phyloP scores from a whole-genome alignment of 2,888 invertebrate genomes.

The Charanyca ferruginea region DNA sequence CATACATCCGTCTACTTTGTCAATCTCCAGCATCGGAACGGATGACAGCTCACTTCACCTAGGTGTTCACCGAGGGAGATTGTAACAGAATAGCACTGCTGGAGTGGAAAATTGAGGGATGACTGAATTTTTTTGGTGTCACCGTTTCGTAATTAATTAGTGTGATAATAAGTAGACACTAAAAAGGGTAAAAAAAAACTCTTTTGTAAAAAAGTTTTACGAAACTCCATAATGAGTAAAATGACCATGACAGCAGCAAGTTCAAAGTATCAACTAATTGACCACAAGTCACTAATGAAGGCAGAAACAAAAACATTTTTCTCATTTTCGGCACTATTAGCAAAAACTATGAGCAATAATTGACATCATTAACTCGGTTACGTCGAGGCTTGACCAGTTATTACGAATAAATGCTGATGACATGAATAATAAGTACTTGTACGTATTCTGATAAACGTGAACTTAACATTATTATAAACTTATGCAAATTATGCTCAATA shows the following conservation, averaged over 20 bases:
- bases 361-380: constrained; percentile 23
- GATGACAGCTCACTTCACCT: too few relatives aligned
- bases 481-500: background rate
- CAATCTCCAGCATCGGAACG: too few relatives aligned
- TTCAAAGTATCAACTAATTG: constrained; percentile 21
- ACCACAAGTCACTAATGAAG: constrained; percentile 49
- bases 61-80: too few relatives aligned
- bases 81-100: too few relatives aligned
- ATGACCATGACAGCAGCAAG: background rate
- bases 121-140: too few relatives aligned
- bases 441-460: constrained; percentile 5
- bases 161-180: too few relatives aligned
- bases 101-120: too few relatives aligned
- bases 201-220: too few relatives aligned
- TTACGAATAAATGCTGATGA: constrained; percentile 12
- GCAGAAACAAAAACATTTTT: constrained; percentile 31
- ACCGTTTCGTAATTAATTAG: too few relatives aligned
- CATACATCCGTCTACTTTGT: too few relatives aligned
- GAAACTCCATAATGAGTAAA: constrained; percentile 2
- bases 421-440: constrained; percentile 12
- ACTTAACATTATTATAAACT: background rate
- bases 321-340: constrained; percentile 5
- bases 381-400: background rate
- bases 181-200: too few relatives aligned
- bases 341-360: constrained; percentile 39